phyloP scores from a whole-genome alignment of 2,888 invertebrate species.

The Acanthopleura granulata region DNA sequence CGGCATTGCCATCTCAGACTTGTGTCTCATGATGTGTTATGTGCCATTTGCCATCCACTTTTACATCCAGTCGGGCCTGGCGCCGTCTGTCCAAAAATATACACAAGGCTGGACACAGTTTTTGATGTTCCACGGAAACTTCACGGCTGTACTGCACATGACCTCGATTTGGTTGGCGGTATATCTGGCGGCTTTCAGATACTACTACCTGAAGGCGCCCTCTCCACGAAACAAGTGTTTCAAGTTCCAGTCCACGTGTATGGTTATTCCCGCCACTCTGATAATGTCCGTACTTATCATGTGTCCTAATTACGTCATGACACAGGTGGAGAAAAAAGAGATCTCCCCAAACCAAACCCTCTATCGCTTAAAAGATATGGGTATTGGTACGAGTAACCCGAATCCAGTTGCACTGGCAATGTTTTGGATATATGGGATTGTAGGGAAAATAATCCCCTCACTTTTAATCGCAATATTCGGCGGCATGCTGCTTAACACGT shows the following conservation, averaged over 20 bases:
- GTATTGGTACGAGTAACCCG: slow-evolving; percentile 39
- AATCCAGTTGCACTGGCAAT: slow-evolving; percentile 71
- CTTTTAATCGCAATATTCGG: slow-evolving; percentile 82
- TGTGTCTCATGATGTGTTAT: slow-evolving; percentile 90
- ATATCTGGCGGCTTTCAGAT: slow-evolving; percentile 91
- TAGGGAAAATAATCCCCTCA: slow-evolving; percentile 92
- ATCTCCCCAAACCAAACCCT: slow-evolving; percentile 25
- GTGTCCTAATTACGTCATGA: slow-evolving; percentile 86
- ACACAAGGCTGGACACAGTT: slow-evolving; percentile 66
- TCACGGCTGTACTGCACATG: slow-evolving; percentile 88
- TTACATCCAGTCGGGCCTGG: slow-evolving; percentile 48
- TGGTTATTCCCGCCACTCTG: slow-evolving; percentile 80
- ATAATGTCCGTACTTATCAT: slow-evolving; percentile 87
- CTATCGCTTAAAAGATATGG: slow-evolving; percentile 43
- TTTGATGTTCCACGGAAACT: slow-evolving; percentile 83
- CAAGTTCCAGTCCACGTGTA: slow-evolving; percentile 81
- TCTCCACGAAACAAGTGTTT: slow-evolving; percentile 77
- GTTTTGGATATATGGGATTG: slow-evolving; percentile 91
- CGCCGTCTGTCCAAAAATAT: slow-evolving; percentile 44
- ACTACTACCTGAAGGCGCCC: slow-evolving; percentile 78
- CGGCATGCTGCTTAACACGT: slow-evolving; percentile 60
- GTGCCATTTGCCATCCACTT: slow-evolving; percentile 87
- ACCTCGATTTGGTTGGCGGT: slow-evolving; percentile 94
- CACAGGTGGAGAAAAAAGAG: slow-evolving; percentile 73
- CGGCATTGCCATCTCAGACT: slow-evolving; percentile 86